Evolutionary conservation across 1,140 invertebrate species (phyloP), one percentile per base, ranked within the genome.

Genomic region (Nasonia giraulti): DNA sequence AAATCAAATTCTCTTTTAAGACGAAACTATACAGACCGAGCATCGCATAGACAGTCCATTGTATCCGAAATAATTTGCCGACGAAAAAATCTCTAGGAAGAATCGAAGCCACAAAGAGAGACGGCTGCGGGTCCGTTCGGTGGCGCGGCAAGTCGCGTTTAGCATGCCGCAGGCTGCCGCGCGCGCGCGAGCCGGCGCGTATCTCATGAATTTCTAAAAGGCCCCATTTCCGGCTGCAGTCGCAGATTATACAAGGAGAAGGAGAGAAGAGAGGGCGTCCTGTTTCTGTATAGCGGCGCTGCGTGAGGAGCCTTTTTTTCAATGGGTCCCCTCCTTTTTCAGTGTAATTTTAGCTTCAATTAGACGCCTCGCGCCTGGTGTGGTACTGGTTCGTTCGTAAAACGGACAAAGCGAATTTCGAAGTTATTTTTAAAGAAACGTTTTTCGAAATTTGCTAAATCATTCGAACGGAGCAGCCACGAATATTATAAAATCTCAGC

Each of bases 171-270:
- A 20, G 6, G 31, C 73, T 33, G 66, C 55, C 20, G 80, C 23
- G 23, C n/a, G 44, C 40, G 27, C 27, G 40, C 40, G 40, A 44
- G 40, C 40, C 40, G 40, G 40, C 40, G 40, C 80, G 83, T 80
- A 84, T 84, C 85, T 85, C 84, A 85, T 85, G 84, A 85, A 85
- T 85, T 85, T 85, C 79, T 82, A 85, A 85, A 71, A 85, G 80
- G 74, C 69, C 47, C 79, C 84, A 11, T 85, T 85, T 85, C 84
- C 84, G 79, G 84, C 80, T 85, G 84, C 74, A 82, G 74, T 66
- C 37, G 80, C 84, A 75, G 84, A 85, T 85, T 71, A 17, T n/a
- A 44, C 40, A 77, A 85, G 27, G 68, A 82, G 44, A 82, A 78
- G 80, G 12, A 81, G 40, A 68, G 66, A 76, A 33, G 75, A 75